These are phyloP conservation scores for Stenoptilia bipunctidactyla DNA, from an alignment of 2,888 invertebrate genomes.

Conservation along the genomic window DNA sequence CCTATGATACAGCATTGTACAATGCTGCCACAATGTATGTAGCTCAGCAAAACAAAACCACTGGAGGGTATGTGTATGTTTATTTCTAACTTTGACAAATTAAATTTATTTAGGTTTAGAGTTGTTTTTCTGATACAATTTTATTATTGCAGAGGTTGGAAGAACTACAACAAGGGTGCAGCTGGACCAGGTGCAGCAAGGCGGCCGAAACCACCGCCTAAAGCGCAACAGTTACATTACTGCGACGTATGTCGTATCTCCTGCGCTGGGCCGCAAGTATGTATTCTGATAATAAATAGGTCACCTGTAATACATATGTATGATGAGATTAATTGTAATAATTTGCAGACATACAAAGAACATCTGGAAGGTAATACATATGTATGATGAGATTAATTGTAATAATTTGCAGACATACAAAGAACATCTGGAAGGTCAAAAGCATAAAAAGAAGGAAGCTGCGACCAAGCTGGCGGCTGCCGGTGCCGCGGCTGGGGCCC, in stretches of 20 bases:
- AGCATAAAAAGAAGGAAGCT: conserved; percentile 98
- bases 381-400: too few relatives aligned
- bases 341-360: too few relatives aligned
- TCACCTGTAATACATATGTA: too few relatives aligned
- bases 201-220: conserved; percentile 85
- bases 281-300: too few relatives aligned
- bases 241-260: conserved; percentile 99
- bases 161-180: conserved; percentile 59
- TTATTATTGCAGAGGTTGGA: conserved; percentile 40
- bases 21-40: conserved; percentile 96
- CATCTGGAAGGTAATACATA: too few relatives aligned
- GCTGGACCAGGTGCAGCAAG: conserved; percentile 71
- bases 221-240: conserved; percentile 95
- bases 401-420: conserved; percentile 51
- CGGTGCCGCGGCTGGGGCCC: conserved; percentile 49
- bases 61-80: conserved; percentile 57
- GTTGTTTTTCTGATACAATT: too few relatives aligned
- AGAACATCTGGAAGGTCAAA: conserved; percentile 98
- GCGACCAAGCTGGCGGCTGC: conserved; percentile 74
- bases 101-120: too few relatives aligned
- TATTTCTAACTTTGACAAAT: too few relatives aligned
- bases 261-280: conserved; percentile 91
- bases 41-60: conserved; percentile 79
- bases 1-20: conserved; percentile 95
- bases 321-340: too few relatives aligned